Evolutionary conservation across 92 coral and sea anemone species (phyloP).

Genomic region (Epizoanthus scotinus): DNA sequence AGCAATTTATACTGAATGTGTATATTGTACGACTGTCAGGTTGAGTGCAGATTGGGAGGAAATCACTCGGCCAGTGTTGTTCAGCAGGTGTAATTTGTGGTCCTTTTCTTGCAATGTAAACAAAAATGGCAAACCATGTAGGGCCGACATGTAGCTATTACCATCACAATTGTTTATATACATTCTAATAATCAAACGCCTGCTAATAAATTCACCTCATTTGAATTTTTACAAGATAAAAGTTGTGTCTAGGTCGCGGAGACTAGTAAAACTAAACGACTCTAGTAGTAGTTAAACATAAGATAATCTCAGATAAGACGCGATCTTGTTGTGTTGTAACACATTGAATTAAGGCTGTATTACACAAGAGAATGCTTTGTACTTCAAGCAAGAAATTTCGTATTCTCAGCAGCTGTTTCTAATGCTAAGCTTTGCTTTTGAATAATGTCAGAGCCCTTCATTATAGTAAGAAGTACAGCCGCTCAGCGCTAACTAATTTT

Average conservation of each 20-base stretch:
- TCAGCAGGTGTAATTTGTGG: conserved; percentile 19
- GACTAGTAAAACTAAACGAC: not conserved
- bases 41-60: not conserved
- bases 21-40: not conserved
- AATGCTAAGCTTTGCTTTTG: conserved; percentile 16
- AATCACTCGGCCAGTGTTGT: not conserved
- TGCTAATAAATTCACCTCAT: not conserved
- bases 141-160: not conserved
- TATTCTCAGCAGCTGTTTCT: conserved; percentile 27
- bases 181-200: not conserved
- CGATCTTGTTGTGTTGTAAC: not conserved
- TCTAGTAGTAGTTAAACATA: not conserved
- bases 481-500: not conserved
- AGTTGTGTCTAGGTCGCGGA: not conserved
- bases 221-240: not conserved
- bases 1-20: not conserved
- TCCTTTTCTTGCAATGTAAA: not conserved
- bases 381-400: conserved; percentile 7
- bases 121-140: conserved; percentile 14
- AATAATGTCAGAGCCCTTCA: conserved; percentile 9
- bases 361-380: not conserved
- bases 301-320: not conserved
- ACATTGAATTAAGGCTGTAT: not conserved
- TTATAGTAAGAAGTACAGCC: not conserved
- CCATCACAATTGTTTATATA: not conserved